Conservation (phyloP, 2,888 invertebrate species). For the Orthonychiurus folsomi region DNA sequence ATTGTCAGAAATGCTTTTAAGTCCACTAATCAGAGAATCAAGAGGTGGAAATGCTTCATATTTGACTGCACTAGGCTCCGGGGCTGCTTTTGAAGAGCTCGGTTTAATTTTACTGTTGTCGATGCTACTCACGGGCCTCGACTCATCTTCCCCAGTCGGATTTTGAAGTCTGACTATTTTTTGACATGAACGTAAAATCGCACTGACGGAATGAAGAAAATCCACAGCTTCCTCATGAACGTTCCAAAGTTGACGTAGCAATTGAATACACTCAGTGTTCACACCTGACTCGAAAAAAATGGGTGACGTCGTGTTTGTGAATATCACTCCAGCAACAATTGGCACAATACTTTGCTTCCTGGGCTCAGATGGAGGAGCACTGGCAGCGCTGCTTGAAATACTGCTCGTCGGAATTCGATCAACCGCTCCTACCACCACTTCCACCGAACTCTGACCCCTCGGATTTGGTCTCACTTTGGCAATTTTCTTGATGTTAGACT, state of each 20-base stretch:
- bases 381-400: background rate
- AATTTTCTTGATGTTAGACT: slow-evolving; percentile 4
- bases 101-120: background rate
- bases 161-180: background rate
- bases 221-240: slow-evolving; percentile 34
- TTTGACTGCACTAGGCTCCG: background rate
- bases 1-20: slow-evolving; percentile 37
- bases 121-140: background rate
- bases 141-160: background rate
- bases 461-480: slow-evolving; percentile 15
- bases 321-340: background rate
- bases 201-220: slow-evolving; percentile 15
- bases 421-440: background rate
- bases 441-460: background rate
- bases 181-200: background rate
- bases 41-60: slow-evolving; percentile 19
- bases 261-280: slow-evolving; percentile 38
- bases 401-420: background rate
- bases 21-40: slow-evolving; percentile 27
- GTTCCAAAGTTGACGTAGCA: slow-evolving; percentile 38
- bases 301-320: background rate
- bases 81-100: background rate
- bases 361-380: background rate
- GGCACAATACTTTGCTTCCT: background rate
- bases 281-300: slow-evolving; percentile 32